These are phyloP conservation scores for Eristalinus aeneus DNA, from an alignment of 2,888 invertebrate species.

Conservation along the genomic window DNA sequence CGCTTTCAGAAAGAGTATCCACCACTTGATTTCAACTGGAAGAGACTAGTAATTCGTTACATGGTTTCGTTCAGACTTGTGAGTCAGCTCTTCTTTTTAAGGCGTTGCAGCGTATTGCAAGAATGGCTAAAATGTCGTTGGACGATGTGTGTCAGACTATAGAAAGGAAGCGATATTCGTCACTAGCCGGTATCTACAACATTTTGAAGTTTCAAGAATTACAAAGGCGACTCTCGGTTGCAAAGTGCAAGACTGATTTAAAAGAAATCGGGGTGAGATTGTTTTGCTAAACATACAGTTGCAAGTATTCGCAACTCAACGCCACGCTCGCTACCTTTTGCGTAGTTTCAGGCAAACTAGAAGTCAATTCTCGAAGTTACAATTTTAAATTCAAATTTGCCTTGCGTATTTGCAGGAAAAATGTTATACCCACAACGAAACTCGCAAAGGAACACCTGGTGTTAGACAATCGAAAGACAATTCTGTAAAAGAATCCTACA, in stretches of 20 bases:
- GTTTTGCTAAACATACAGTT: no score
- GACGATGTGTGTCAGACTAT: conserved; percentile 82
- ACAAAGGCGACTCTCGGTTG: conserved; percentile 20
- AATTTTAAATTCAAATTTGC: background rate
- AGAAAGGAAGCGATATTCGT: conserved; percentile 83
- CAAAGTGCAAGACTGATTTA: background rate
- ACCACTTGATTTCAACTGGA: conserved; percentile 58
- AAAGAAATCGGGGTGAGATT: conserved; percentile 44
- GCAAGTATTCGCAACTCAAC: no score
- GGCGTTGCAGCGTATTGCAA: conserved; percentile 80
- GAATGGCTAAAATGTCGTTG: conserved; percentile 80
- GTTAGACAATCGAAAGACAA: background rate
- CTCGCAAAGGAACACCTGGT: background rate
- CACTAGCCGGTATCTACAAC: conserved; percentile 84
- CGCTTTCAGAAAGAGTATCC: conserved; percentile 65
- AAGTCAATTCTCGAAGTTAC: no score
- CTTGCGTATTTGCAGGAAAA: conserved; percentile 5
- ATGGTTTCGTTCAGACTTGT: background rate
- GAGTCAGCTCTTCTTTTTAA: conserved; percentile 8
- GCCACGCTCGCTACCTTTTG: no score
- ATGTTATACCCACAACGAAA: background rate
- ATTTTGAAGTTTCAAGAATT: conserved; percentile 79
- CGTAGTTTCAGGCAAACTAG: no score
- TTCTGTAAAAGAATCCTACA: background rate
- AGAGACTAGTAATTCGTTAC: conserved; percentile 42